Evolutionary conservation across 1,140 invertebrate species (phyloP), one percentile per base, ranked within the genome.

Genomic region (Musca domestica): DNA sequence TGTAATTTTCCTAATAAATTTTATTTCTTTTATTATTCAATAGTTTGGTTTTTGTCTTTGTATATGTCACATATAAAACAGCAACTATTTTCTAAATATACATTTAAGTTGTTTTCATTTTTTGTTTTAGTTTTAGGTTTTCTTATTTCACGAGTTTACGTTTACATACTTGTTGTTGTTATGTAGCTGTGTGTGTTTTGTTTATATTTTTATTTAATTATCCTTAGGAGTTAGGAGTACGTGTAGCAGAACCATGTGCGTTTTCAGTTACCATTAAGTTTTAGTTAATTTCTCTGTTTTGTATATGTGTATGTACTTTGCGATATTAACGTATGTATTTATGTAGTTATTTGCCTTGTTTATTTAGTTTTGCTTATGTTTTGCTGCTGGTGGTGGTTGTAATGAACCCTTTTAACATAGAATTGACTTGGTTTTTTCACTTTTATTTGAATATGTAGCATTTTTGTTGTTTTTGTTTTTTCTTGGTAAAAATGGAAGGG

Each of bases 51-150:
- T n/a, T 58, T 58, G 17, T 17, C n/a, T 27, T 23, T 58, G 6
- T 58, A 25, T 58, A 27, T 23, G 25, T 58, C 54, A 58, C 54
- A 58, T 58, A 58, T 58, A 58, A 58, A 58, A 58, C 54, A 58
- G 54, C 54, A 25, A 27, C 54, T 58, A 58, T 27, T 41, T 41
- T 27, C 54, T 58, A 58, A 58, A 58, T 17, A 20, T 58, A 58
- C 15, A 15, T 54, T 15, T 54, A 23, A 14, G 52, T 54, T 52
- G n/a, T 52, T 20, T 20, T 54, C 15, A 23, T 54, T 23, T 54
- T 54, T n/a, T n/a, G n/a, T n/a, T 54, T 54, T 54, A 54, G 52
- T 54, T 54, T 52, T 54, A n/a, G n/a, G n/a, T n/a, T 9, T 30
- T 30, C 27, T 30, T 30, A 30, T 30, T 30, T 30, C 27, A 30